Evolutionary conservation across 2,888 invertebrate genomes (phyloP).

Genomic region (Dynastes grantii): DNA sequence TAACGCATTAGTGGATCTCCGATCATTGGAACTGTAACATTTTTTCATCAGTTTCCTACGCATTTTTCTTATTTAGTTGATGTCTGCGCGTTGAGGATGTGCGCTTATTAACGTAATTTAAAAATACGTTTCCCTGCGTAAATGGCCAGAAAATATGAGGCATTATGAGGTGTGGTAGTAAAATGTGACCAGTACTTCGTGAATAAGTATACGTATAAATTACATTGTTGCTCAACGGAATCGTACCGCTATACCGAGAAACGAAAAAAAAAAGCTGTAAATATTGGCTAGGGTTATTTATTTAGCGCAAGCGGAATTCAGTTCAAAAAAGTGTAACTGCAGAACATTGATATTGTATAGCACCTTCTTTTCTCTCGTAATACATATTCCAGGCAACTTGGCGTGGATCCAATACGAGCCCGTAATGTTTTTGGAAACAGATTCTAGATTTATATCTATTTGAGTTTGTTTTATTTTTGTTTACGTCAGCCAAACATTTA

Average conservation of each 20-base stretch:
- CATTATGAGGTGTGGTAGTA: not conserved
- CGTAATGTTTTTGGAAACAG: slow-evolving; percentile 6
- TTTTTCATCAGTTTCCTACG: not conserved
- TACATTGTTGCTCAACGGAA: slow-evolving; percentile 19
- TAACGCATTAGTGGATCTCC: slow-evolving; percentile 31
- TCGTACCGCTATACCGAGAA: not conserved
- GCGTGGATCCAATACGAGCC: slow-evolving; percentile 6
- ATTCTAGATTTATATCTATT: slow-evolving; percentile 29
- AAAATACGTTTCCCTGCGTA: slow-evolving; percentile 1
- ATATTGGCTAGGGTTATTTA: slow-evolving; percentile 11
- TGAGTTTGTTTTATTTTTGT: slow-evolving; percentile 20
- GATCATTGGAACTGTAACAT: slow-evolving; percentile 32
- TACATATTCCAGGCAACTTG: slow-evolving; percentile 9
- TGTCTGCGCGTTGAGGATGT: not conserved
- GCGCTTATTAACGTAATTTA: not conserved
- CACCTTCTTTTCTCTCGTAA: slow-evolving; percentile 19
- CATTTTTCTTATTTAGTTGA: not conserved
- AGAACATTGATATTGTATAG: slow-evolving; percentile 19
- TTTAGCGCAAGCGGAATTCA: slow-evolving; percentile 13
- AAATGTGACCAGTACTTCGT: not conserved
- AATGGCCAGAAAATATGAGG: not conserved
- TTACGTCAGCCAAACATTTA: not conserved
- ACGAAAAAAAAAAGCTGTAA: not conserved
- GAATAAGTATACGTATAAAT: slow-evolving; percentile 1
- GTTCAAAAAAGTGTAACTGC: not conserved